Conservation (phyloP, 1,140 invertebrate species). For the Pristionchus pacificus region DNA sequence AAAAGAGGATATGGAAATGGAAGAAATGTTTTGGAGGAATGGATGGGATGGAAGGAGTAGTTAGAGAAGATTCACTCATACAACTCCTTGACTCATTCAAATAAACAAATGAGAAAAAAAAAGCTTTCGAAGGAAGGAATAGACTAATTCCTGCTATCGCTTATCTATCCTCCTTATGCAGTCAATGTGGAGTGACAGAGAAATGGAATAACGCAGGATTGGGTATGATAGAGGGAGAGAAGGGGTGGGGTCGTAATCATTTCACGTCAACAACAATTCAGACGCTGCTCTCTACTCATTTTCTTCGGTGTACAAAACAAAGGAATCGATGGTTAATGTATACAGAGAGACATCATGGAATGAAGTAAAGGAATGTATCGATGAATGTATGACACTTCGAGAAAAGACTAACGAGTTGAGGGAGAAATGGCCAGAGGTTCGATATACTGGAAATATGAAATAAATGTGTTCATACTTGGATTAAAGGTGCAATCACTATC, state of each 20-base stretch:
- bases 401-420: background rate
- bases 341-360: background rate
- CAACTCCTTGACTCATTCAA: background rate
- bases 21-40: conserved; percentile 8
- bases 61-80: background rate
- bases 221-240: too few species aligned
- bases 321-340: too few species aligned
- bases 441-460: background rate
- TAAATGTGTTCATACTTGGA: background rate
- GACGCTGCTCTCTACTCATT: too few species aligned
- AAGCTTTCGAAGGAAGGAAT: background rate
- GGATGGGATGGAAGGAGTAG: background rate
- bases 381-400: background rate
- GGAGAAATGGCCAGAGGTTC: background rate
- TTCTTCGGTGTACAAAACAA: too few species aligned
- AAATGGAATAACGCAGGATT: too few species aligned
- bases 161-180: too few species aligned
- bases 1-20: conserved; percentile 69
- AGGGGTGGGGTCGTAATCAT: too few species aligned
- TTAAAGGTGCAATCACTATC: background rate
- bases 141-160: too few species aligned
- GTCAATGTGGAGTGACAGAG: too few species aligned
- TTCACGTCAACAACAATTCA: too few species aligned
- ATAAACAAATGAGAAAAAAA: background rate
- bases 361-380: background rate